Percentiles rank a stretch among this genome's conserved stretches.
Evolutionary conservation across 2,797 vertebrate genomes (phyloP).

Genomic region (Pangasius sanitwongsei): DNA sequence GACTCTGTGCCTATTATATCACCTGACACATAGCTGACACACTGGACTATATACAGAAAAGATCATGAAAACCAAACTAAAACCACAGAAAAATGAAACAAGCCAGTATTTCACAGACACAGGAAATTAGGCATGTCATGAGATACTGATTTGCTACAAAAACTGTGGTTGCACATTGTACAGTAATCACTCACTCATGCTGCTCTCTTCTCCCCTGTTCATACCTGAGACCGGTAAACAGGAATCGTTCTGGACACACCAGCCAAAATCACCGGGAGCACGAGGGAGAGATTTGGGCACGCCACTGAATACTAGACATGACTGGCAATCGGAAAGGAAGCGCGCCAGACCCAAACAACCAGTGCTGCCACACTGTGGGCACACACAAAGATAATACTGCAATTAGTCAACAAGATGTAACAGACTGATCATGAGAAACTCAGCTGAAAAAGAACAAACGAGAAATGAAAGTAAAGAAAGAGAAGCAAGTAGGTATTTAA

Average conservation of each 20-base stretch:
- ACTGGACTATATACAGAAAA: background rate
- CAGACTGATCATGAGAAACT: background rate
- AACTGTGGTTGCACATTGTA: constrained; percentile 21
- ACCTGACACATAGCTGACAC: background rate
- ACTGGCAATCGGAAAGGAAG: constrained; percentile 89
- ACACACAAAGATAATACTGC: constrained; percentile 17
- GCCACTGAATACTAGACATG: constrained; percentile 88
- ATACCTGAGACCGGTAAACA: constrained; percentile 90
- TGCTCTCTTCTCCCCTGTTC: constrained; percentile 61
- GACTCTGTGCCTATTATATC: background rate
- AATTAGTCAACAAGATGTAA: constrained; percentile 4
- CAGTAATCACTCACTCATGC: constrained; percentile 54
- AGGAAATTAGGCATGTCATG: background rate
- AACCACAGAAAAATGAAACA: constrained; percentile 41
- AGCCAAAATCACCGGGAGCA: constrained; percentile 85
- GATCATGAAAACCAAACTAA: background rate
- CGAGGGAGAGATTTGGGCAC: constrained; percentile 76
- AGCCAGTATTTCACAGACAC: constrained; percentile 48
- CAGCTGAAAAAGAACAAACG: background rate
- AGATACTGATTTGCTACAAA: constrained; percentile 50
- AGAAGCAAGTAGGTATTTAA: background rate
- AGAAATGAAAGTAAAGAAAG: background rate
- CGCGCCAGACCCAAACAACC: constrained; percentile 88
- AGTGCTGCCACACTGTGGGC: constrained; percentile 83
- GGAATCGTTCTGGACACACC: constrained; percentile 94